Conservation (phyloP, 92 coral and sea anemone genomes). For the Meandrina meandrites region DNA sequence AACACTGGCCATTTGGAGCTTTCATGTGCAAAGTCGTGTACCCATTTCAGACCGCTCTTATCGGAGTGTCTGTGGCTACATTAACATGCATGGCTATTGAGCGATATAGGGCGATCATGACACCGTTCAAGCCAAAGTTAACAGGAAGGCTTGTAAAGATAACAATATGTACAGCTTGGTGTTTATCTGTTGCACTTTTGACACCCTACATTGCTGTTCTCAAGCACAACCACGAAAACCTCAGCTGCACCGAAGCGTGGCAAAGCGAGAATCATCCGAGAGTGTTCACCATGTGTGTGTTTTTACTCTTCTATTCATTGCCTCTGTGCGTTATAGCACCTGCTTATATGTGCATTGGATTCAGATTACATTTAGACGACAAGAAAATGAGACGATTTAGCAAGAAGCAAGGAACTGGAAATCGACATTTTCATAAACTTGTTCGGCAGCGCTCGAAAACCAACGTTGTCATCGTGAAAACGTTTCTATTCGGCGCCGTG, state of each 20-base stretch:
- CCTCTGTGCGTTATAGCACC: constrained; percentile 68
- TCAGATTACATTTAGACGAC: constrained; percentile 41
- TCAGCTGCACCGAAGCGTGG: constrained; percentile 64
- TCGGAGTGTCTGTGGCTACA: constrained; percentile 59
- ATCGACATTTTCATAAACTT: constrained; percentile 25
- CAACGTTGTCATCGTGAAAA: constrained; percentile 62
- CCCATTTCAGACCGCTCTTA: constrained; percentile 67
- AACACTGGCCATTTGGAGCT: constrained; percentile 66
- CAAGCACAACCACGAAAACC: constrained; percentile 11
- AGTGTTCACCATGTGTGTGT: constrained; percentile 63
- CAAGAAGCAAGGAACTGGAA: constrained; percentile 24
- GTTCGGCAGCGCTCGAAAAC: constrained; percentile 33
- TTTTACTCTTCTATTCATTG: constrained; percentile 61
- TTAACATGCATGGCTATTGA: constrained; percentile 64
- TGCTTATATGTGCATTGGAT: constrained; percentile 57
- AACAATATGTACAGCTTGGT: constrained; percentile 44
- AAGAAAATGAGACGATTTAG: constrained; percentile 30
- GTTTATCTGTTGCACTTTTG: constrained; percentile 38
- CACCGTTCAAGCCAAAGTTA: constrained; percentile 60
- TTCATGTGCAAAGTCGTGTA: constrained; percentile 62
- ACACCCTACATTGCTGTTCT: constrained; percentile 56
- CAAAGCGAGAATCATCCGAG: constrained; percentile 39
- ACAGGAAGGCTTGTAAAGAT: constrained; percentile 32
- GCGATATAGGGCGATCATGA: constrained; percentile 61
- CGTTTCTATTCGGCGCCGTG: constrained; percentile 69